Conservation (phyloP, 53 echinoderm and acorn worm species). For the Astropecten irregularis region DNA sequence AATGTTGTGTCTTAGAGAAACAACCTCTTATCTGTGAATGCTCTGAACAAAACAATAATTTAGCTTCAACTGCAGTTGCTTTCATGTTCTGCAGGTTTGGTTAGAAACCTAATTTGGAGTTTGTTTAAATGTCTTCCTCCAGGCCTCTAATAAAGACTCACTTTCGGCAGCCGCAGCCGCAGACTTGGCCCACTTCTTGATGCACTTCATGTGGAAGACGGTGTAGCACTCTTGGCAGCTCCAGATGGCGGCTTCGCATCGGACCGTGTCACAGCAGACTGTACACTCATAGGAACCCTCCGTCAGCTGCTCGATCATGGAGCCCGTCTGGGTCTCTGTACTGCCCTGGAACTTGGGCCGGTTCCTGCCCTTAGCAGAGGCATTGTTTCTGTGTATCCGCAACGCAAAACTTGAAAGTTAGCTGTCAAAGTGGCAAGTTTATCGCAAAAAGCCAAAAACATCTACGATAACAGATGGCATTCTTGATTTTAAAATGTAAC, state of each 20-base stretch:
- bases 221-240: slow-evolving; percentile 90
- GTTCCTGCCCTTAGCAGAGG: not conserved
- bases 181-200: slow-evolving; percentile 93
- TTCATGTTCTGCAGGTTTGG: too few species aligned
- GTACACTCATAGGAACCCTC: slow-evolving; percentile 86
- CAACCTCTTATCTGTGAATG: too few species aligned
- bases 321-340: slow-evolving; percentile 80
- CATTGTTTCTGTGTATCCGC: not conserved
- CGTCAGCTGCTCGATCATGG: slow-evolving; percentile 90
- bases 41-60: too few species aligned
- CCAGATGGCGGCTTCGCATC: slow-evolving; percentile 79
- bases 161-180: slow-evolving; percentile 82
- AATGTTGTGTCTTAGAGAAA: too few species aligned
- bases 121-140: too few species aligned
- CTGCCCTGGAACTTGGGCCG: slow-evolving; percentile 45
- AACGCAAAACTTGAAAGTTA: not conserved
- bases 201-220: slow-evolving; percentile 92
- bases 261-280: slow-evolving; percentile 87
- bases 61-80: too few species aligned
- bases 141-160: not conserved
- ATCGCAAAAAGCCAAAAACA: too few species aligned
- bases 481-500: too few species aligned
- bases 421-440: too few species aligned
- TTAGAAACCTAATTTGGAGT: too few species aligned
- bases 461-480: too few species aligned